Evolutionary conservation across 1,140 invertebrate genomes (phyloP), one percentile per base, ranked within the genome.

Genomic region (Fopius arisanus): DNA sequence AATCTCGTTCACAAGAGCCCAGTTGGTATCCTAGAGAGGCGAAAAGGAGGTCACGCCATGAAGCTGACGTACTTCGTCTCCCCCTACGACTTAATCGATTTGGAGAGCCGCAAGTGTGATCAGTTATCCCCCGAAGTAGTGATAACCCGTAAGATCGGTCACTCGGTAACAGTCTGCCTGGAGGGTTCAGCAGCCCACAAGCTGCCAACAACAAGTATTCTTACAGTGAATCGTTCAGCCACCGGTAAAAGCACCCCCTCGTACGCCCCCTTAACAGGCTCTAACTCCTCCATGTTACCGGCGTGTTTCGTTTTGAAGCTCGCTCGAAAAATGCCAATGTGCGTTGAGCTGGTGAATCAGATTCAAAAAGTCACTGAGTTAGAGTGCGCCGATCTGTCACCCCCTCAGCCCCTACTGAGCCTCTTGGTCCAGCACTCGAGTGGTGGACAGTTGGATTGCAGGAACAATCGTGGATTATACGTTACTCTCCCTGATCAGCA

Each of bases 31-130:
- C 86, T 95, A 3, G 92, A 95, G 78, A 92, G 93, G 82, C 85
- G 94, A 63, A 90, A 91, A 86, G 94, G 94, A 80, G 94, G 96
- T 37, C 96, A 97, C 84, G 94, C 96, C 0, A 96, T 98, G 94
- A 95, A 95, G 79, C 85, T 98, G 12, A 97, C 95, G 0, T 99
- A 97, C 85, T 98, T 98, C 84, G 95, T 98, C 19, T 95, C 96
- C n/a, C 96, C 96, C 0, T 98, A 97, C 84, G 96, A 98, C 84
- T 88, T 98, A 16, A 88, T 97, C 75, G 94, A 97, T 87, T 89
- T 92, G 70, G 92, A 93, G 73, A 91, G 90, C 72, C 92, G 92
- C 79, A 91, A 91, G n/a, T 90, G 93, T 14, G 91, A 94, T 81
- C 91, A 92, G 14, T 88, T 97, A 70, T 95, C 92, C 69, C 89